Evolutionary conservation across 2,888 invertebrate genomes (phyloP).

Genomic region (Drosophila helvetica): DNA sequence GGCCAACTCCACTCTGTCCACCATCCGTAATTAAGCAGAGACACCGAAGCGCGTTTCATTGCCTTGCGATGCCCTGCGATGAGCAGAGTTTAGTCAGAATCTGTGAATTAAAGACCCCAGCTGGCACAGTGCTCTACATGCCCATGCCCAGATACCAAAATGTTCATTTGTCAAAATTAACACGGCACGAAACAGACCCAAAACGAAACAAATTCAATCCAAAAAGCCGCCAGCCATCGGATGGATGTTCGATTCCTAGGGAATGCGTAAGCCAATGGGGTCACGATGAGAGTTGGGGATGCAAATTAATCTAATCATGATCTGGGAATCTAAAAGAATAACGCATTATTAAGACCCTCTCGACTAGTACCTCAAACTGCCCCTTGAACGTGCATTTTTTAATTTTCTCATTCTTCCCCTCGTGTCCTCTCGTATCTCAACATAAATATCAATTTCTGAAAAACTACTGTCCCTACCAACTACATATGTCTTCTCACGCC

Average conservation of each 20-base stretch:
- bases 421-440: slow-evolving; percentile 21
- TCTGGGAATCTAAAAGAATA: not conserved
- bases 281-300: not conserved
- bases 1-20: slow-evolving; percentile 11
- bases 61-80: slow-evolving; percentile 24
- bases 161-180: slow-evolving; percentile 79
- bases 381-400: too few relatives aligned
- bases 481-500: slow-evolving; percentile 29
- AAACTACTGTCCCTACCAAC: slow-evolving; percentile 21
- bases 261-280: not conserved
- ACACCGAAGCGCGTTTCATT: slow-evolving; percentile 23
- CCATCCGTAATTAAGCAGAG: slow-evolving; percentile 66
- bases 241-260: not conserved
- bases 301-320: slow-evolving; percentile 1
- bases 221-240: slow-evolving; percentile 35
- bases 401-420: not conserved
- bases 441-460: slow-evolving; percentile 26
- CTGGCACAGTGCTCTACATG: slow-evolving; percentile 50
- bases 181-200: slow-evolving; percentile 51
- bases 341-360: not conserved
- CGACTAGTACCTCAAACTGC: not conserved
- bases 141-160: slow-evolving; percentile 64
- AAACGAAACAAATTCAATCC: slow-evolving; percentile 33
- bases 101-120: slow-evolving; percentile 68
- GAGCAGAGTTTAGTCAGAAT: slow-evolving; percentile 63